These are phyloP conservation scores for Tricholaema leucomelas DNA, from an alignment of 2,113 vertebrate species.

Conservation along the genomic window DNA sequence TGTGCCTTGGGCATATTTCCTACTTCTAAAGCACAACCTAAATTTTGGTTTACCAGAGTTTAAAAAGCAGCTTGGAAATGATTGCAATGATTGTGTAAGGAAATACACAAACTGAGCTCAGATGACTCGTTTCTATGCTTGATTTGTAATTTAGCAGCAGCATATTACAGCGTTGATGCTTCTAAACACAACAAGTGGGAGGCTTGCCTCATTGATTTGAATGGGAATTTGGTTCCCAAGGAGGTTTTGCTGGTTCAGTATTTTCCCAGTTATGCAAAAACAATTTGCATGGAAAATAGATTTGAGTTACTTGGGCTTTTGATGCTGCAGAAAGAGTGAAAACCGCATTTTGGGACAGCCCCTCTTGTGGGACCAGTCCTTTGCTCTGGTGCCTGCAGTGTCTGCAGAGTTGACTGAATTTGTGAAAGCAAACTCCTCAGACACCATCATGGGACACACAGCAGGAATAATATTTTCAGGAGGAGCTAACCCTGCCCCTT, in stretches of 20 bases:
- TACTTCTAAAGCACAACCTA: background rate
- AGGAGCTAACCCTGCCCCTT: background rate
- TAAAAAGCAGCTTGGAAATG: background rate
- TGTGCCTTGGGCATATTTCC: background rate
- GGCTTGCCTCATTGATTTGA: constrained; percentile 58
- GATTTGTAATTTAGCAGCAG: constrained; percentile 34
- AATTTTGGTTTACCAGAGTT: constrained; percentile 19
- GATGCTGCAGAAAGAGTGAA: background rate
- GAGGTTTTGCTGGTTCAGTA: constrained; percentile 34
- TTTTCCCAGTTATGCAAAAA: constrained; percentile 37
- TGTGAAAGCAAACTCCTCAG: background rate
- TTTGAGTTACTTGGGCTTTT: constrained; percentile 24
- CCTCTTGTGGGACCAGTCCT: background rate
- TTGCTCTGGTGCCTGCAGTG: background rate
- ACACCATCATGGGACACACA: background rate
- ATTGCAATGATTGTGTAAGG: background rate
- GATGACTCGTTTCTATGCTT: constrained; percentile 23
- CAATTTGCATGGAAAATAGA: constrained; percentile 38
- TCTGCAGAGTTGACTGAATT: background rate
- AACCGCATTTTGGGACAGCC: background rate
- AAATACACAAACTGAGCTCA: background rate
- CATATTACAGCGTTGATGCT: constrained; percentile 1
- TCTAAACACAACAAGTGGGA: constrained; percentile 41
- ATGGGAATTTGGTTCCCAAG: constrained; percentile 35
- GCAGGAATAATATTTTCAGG: background rate